Percentiles rank a stretch among this genome's conserved stretches.
Evolutionary conservation across 2,888 invertebrate genomes (phyloP).

Genomic region (Harmothoe impar): DNA sequence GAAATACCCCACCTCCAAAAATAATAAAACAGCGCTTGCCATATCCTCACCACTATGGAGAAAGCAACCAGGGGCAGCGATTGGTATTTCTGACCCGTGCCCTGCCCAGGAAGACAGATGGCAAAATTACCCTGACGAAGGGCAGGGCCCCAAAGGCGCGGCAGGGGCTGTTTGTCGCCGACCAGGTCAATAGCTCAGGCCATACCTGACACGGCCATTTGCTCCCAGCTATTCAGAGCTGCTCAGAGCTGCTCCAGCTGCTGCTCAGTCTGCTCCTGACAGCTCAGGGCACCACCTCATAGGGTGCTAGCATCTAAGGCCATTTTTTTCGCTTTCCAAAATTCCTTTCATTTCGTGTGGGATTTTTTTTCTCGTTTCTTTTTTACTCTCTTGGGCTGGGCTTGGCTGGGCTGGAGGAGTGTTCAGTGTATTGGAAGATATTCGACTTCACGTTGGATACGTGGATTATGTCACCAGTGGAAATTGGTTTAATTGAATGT

Average conservation of each 20-base stretch:
- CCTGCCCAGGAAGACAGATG: neutral
- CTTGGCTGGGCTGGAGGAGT: too few relatives aligned
- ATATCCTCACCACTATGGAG: neutral
- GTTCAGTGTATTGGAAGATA: too few relatives aligned
- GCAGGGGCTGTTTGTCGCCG: neutral
- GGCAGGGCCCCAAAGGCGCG: slow-evolving; percentile 28
- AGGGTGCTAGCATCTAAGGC: too few relatives aligned
- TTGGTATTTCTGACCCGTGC: slow-evolving; percentile 13
- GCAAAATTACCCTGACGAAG: slow-evolving; percentile 13
- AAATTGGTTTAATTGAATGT: too few relatives aligned
- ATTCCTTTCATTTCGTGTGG: too few relatives aligned
- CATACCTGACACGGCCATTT: neutral
- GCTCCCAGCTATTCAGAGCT: slow-evolving; percentile 20
- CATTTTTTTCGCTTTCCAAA: too few relatives aligned
- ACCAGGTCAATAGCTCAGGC: slow-evolving; percentile 25
- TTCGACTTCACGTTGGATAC: too few relatives aligned
- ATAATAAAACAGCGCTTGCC: neutral
- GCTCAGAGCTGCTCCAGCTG: slow-evolving; percentile 16
- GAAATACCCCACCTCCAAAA: too few relatives aligned
- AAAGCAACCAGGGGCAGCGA: neutral
- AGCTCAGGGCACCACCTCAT: too few relatives aligned
- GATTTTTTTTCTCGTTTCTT: too few relatives aligned
- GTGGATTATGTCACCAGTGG: too few relatives aligned
- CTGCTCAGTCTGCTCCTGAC: neutral
- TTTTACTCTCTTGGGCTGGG: too few relatives aligned